These are phyloP conservation scores for Limnothrissa miodon DNA, from an alignment of 2,113 vertebrate genomes.

Conservation along the genomic window DNA sequence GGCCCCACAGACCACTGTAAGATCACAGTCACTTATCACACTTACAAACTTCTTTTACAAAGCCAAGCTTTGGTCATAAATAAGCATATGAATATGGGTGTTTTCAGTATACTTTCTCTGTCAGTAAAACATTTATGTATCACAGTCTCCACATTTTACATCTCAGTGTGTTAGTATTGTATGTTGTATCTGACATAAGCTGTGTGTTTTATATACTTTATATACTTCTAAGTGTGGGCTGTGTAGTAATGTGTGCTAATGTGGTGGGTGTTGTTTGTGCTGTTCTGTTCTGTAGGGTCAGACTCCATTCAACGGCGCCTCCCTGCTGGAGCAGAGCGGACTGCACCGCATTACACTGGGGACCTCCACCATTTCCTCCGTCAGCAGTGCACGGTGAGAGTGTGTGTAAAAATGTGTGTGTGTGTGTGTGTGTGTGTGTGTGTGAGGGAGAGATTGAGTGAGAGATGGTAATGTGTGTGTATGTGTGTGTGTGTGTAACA, in stretches of 20 bases:
- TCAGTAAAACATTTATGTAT: not conserved
- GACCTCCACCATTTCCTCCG: constrained; percentile 93
- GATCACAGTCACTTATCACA: constrained; percentile 35
- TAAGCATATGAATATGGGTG: not conserved
- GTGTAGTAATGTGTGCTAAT: not conserved
- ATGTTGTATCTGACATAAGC: not conserved
- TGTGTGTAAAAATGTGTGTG: not conserved
- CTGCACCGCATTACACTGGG: constrained; percentile 97
- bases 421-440: not conserved
- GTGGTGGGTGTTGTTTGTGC: constrained; percentile 32
- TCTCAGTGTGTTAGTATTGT: not conserved
- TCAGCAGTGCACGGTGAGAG: constrained; percentile 92
- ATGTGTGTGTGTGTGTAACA: constrained; percentile 11
- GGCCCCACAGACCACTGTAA: constrained; percentile 76
- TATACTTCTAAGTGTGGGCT: not conserved
- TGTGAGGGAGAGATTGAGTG: not conserved
- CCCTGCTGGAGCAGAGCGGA: constrained; percentile 93
- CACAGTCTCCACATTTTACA: too few relatives aligned
- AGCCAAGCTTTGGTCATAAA: not conserved
- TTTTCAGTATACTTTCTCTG: not conserved
- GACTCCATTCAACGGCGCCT: constrained; percentile 88
- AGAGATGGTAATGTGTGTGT: not conserved
- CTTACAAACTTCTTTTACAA: not conserved
- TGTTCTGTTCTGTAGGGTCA: constrained; percentile 74
- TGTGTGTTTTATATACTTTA: not conserved